These are phyloP conservation scores for Drosophila oshimai DNA, from an alignment of 1,140 invertebrate genomes.

Conservation along the genomic window DNA sequence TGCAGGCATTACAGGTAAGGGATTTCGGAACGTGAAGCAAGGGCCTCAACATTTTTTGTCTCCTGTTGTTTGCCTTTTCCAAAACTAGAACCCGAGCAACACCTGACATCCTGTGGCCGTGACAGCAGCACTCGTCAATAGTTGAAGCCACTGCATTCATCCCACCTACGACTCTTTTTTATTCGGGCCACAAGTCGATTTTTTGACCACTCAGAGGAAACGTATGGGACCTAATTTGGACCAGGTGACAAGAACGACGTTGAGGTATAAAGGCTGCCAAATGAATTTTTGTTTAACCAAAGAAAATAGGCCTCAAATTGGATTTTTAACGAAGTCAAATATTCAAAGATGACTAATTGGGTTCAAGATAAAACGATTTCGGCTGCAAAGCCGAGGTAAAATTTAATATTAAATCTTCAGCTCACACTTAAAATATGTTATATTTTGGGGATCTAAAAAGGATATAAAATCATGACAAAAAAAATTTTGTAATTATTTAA, in stretches of 20 bases:
- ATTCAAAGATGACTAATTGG: neutral
- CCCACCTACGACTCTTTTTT: neutral
- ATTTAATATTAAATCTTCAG: too few relatives aligned
- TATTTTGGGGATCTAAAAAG: too few relatives aligned
- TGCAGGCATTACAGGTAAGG: slow-evolving; percentile 18
- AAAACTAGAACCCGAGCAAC: slow-evolving; percentile 28
- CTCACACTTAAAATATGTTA: too few relatives aligned
- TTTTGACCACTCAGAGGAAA: neutral
- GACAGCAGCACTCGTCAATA: slow-evolving; percentile 39
- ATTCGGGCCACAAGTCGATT: slow-evolving; percentile 3
- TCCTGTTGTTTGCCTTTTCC: slow-evolving; percentile 11
- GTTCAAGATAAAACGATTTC: too few relatives aligned
- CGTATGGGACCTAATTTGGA: slow-evolving; percentile 12
- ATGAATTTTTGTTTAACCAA: neutral
- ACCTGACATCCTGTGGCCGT: slow-evolving; percentile 44
- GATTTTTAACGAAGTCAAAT: neutral
- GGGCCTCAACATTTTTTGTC: neutral
- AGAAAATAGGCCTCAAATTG: neutral
- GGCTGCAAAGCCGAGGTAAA: too few relatives aligned
- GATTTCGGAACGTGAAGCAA: slow-evolving; percentile 5
- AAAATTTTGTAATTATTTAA: too few relatives aligned
- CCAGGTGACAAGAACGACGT: neutral
- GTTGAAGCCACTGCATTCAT: neutral
- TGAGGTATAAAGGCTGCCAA: neutral
- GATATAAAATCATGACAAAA: too few relatives aligned